Base-by-base conservation (phyloP, 2,888 invertebrate species). In the Stenurella melanura region DNA sequence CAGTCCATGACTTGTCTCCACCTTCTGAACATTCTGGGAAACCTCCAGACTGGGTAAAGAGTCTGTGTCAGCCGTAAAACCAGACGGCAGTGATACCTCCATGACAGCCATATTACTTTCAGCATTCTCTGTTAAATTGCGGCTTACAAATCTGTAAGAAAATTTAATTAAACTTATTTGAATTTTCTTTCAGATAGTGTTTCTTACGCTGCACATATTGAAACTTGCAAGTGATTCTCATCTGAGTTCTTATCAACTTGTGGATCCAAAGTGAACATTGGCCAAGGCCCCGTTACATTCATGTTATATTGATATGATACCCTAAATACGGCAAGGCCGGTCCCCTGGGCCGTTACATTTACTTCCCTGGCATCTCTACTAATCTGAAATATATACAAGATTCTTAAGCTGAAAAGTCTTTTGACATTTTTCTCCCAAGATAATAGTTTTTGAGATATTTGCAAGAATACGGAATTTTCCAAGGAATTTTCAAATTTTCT, bases 101-200 rank as follows among this genome's bases (percentile, higher is more conserved):
- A 98, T 95, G 0, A 98, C 94, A 12, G 96, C 96, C 94, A 98
- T 95, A 81, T 98, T 98, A 78, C 96, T 96, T 81, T 93, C 92
- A 18, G 94, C 94, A 68, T 93, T 92, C 84, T 93, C 92, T 50
- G 92, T 92, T 77, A 90, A 81, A 90, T 89, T 88, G 71, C 85
- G 83, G 89, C 92, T 73, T 91, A 94, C 94, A 87, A 93, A 95
- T 79, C 94, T 95, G 85, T 42, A 87, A 83, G 82, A 81, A 19
- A n/a, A 75, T 80, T 77, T 72, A 67, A 15, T 19, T 19, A 68
- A 75, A 54, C 26, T 69, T 12, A 12, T 57, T 64, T 34, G 70
- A 21, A 12, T 63, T 3, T 34, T 12, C n/a, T 17, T 30, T 68
- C 34, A 74, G 18, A 57, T 67, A 11, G 34, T 63, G 30, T 50